These are phyloP conservation scores for Aporophyla nigra DNA, from an alignment of 2,888 invertebrate species.

Conservation along the genomic window DNA sequence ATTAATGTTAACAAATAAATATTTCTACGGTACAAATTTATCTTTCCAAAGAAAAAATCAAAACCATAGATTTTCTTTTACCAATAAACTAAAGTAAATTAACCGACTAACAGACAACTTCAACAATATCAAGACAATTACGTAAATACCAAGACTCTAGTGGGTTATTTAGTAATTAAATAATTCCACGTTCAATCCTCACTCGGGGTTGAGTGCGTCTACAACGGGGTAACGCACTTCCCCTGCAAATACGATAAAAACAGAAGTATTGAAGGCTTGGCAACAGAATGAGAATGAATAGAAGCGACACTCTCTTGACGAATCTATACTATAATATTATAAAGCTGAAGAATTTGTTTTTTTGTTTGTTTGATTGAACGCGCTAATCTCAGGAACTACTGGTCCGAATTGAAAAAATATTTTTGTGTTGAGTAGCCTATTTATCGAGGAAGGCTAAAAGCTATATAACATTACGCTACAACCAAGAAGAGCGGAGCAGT, in stretches of 20 bases:
- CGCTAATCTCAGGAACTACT: too few relatives aligned
- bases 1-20: neutral
- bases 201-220: conserved; percentile 8
- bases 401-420: too few relatives aligned
- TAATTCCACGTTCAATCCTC: conserved; percentile 33
- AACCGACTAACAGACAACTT: neutral
- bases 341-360: too few relatives aligned
- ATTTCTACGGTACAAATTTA: neutral
- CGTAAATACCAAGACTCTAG: conserved; percentile 23
- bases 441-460: too few relatives aligned
- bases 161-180: conserved; percentile 54
- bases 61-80: neutral
- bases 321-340: too few relatives aligned
- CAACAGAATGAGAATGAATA: neutral
- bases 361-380: too few relatives aligned
- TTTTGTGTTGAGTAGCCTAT: too few relatives aligned
- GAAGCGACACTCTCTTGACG: neutral
- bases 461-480: too few relatives aligned
- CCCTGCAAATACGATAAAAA: conserved; percentile 42
- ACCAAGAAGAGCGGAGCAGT: too few relatives aligned
- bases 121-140: neutral
- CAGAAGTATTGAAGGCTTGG: conserved; percentile 31
- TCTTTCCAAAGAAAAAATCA: neutral
- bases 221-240: conserved; percentile 20
- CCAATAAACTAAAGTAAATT: neutral